These are phyloP conservation scores for Bradypus variegatus DNA, from an alignment of 2,797 vertebrate species.

Conservation along the genomic window DNA sequence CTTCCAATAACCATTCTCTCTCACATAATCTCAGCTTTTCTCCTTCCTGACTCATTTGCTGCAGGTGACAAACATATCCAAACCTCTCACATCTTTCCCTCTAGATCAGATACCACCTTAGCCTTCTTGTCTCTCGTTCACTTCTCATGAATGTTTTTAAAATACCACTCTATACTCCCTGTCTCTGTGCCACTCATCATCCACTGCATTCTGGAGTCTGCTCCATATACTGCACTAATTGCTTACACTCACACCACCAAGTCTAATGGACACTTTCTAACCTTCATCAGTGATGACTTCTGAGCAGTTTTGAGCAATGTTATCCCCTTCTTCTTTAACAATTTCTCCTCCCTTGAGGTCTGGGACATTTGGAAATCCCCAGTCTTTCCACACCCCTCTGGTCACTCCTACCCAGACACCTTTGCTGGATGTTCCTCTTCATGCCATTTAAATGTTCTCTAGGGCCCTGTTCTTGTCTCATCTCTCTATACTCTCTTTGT, in stretches of 20 bases:
- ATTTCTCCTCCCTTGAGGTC: background rate
- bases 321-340: background rate
- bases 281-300: background rate
- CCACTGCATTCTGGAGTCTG: background rate
- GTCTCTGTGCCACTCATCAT: background rate
- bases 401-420: background rate
- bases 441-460: background rate
- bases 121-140: too few relatives aligned
- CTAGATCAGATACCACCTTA: too few relatives aligned
- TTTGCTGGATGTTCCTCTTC: too few relatives aligned
- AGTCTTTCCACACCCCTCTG: background rate
- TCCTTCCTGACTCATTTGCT: background rate
- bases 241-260: background rate
- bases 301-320: background rate
- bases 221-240: too few relatives aligned
- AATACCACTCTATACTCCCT: background rate
- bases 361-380: background rate
- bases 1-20: background rate
- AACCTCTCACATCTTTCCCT: too few relatives aligned
- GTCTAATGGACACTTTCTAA: background rate
- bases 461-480: too few relatives aligned
- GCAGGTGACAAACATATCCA: too few relatives aligned
- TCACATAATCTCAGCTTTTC: background rate
- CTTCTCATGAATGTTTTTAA: background rate
- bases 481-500: too few relatives aligned